Conservation (phyloP, 2,797 vertebrate species). For the Sandelia bainsii region DNA sequence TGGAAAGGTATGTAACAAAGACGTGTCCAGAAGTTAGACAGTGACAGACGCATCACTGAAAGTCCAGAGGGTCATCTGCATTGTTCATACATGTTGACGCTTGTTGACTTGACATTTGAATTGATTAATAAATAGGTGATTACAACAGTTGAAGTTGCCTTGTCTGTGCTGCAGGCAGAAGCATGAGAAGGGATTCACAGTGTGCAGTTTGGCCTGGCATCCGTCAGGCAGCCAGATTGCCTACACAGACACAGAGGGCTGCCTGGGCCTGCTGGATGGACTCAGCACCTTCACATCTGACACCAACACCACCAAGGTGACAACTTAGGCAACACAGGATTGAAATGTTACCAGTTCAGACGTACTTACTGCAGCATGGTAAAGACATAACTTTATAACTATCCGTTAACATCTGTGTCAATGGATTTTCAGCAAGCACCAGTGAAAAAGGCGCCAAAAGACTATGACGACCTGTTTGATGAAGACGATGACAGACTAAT, state of each 20-base stretch:
- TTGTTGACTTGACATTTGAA: no score
- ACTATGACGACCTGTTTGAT: slow-evolving; percentile 92
- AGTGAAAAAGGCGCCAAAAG: slow-evolving; percentile 66
- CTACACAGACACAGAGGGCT: slow-evolving; percentile 95
- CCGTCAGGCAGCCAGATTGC: slow-evolving; percentile 87
- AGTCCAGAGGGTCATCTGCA: no score
- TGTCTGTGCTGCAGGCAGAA: slow-evolving; percentile 86
- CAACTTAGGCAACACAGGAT: accelerated
- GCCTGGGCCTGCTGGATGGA: slow-evolving; percentile 92
- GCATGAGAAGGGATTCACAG: slow-evolving; percentile 92
- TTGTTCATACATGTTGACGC: no score
- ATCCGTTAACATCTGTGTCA: background rate
- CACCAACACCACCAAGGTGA: slow-evolving; percentile 60
- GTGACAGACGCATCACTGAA: no score
- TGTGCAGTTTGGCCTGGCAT: slow-evolving; percentile 94
- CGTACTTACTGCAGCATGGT: no score
- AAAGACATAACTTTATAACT: no score
- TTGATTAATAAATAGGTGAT: background rate
- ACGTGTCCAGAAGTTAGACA: background rate
- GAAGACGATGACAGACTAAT: slow-evolving; percentile 85
- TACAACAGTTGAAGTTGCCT: background rate
- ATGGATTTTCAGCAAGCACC: slow-evolving; percentile 42
- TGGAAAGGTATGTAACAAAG: slow-evolving; percentile 89
- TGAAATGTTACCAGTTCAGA: background rate
- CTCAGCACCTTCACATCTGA: slow-evolving; percentile 60